Conservation (phyloP, 2,797 vertebrate genomes). For the Gobio occitaniae region DNA sequence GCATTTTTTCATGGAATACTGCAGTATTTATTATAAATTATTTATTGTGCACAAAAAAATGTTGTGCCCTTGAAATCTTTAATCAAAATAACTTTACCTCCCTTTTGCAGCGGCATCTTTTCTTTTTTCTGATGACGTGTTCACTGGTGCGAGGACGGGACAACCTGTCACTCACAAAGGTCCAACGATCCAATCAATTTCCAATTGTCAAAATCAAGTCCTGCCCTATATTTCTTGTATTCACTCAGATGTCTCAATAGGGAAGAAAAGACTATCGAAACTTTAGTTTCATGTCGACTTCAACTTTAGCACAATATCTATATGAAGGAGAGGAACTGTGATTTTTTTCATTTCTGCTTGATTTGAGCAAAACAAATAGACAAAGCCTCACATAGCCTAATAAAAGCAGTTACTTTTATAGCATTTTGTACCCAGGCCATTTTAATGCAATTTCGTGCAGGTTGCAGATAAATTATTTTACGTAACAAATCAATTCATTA, state of each 20-base stretch:
- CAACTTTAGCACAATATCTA: slow-evolving; percentile 20
- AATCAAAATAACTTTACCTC: not conserved
- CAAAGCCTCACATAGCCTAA: not conserved
- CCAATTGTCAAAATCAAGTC: not conserved
- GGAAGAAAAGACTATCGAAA: not conserved
- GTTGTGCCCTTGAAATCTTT: not conserved
- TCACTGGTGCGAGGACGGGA: not conserved
- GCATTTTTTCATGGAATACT: not conserved
- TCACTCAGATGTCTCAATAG: not conserved
- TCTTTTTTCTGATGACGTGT: not conserved
- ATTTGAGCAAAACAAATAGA: not conserved
- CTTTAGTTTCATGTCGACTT: not conserved
- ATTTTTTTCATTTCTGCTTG: not conserved
- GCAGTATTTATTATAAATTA: not conserved
- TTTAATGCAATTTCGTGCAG: not conserved
- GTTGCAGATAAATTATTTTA: not conserved
- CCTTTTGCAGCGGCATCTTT: not conserved
- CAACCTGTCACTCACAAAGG: not conserved
- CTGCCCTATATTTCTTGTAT: not conserved
- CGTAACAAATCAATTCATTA: slow-evolving; percentile 2
- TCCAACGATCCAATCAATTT: not conserved
- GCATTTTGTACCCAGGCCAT: not conserved
- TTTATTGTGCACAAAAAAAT: not conserved
- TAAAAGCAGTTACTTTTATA: not conserved
- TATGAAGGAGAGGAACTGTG: slow-evolving; percentile 23